Conservation (phyloP, 1,140 invertebrate genomes). For the Cherax quadricarinatus region DNA sequence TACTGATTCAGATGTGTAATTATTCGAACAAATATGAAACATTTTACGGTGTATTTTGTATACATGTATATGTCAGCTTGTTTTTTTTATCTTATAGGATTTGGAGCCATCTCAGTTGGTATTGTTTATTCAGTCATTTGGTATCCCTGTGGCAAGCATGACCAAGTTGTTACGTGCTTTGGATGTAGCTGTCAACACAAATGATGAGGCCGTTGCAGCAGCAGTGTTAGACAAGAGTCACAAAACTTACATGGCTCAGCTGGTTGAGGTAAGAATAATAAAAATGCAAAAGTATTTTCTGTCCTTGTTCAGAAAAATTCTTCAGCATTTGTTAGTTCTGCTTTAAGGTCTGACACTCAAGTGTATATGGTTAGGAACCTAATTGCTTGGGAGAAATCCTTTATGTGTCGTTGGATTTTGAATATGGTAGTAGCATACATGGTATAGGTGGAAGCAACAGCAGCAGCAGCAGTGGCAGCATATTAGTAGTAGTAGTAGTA, state of each 20-base stretch:
- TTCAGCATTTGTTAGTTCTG: neutral
- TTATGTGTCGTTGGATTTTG: too few relatives aligned
- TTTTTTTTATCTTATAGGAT: conserved; percentile 77
- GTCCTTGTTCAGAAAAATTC: neutral
- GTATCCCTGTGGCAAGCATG: conserved; percentile 94
- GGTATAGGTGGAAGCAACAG: too few relatives aligned
- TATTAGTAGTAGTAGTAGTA: too few relatives aligned
- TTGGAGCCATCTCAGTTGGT: conserved; percentile 93
- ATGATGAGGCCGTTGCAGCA: conserved; percentile 83
- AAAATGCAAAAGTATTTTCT: neutral
- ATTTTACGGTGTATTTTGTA: too few relatives aligned
- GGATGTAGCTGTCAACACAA: conserved; percentile 84
- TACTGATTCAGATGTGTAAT: too few relatives aligned
- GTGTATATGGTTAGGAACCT: too few relatives aligned
- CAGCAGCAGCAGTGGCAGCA: too few relatives aligned
- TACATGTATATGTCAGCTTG: too few relatives aligned
- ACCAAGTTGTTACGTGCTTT: conserved; percentile 86
- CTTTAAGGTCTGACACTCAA: too few relatives aligned
- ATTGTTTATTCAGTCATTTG: conserved; percentile 96
- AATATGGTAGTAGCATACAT: too few relatives aligned
- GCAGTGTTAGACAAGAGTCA: conserved; percentile 85
- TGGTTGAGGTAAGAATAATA: conserved; percentile 51
- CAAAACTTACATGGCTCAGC: conserved; percentile 90
- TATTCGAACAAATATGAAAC: neutral
- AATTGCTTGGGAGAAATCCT: too few relatives aligned